Evolutionary conservation across 2,888 invertebrate species (phyloP), one percentile per base, ranked within the genome.

Genomic region (Clivina fossor): DNA sequence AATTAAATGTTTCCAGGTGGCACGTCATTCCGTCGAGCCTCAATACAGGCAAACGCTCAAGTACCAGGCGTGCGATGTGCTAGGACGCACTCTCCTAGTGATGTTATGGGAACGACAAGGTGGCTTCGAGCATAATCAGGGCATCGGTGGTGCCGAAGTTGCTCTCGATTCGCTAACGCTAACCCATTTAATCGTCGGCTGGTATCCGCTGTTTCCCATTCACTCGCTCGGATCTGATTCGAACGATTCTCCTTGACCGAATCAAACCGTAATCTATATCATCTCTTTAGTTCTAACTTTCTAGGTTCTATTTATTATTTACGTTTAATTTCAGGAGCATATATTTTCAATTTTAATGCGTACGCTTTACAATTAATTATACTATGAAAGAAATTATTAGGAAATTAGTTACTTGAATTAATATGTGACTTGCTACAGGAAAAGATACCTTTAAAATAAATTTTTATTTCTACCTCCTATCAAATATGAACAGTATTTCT

Each of bases 101-200:
- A 93, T 93, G 88, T 81, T 95, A 43, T 95, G 94, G 93, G 92
- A 93, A 69, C 84, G 89, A 58, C 90, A 90, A 70, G 87, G 90
- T 57, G 89, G 90, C 2, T 91, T 91, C 73, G 90, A 91, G 69
- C 91, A 91, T 72, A 93, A 93, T 61, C 78, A 78, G 64, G 80
- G 80, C 3, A 76, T 94, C 33, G 93, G 94, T 8, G 93, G 93
- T 38, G 90, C 86, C 1, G 91, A 93, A 74, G 85, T 95, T 61
- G 84, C 87, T 61, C 79, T 95, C 61, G 91, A 93, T 73, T 83
- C 85, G 66, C 77, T 94, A 56, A 84, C 87, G 40, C 79, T 93
- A 60, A 85, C 89, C 20, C 86, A 88, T 70, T 82, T 89, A 65
- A 88, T 89, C 37, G 84, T 86, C 66, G 90, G 91, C 61, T 94